phyloP scores from a whole-genome alignment of 1,140 invertebrate genomes.

The Procambarus virginalis region DNA sequence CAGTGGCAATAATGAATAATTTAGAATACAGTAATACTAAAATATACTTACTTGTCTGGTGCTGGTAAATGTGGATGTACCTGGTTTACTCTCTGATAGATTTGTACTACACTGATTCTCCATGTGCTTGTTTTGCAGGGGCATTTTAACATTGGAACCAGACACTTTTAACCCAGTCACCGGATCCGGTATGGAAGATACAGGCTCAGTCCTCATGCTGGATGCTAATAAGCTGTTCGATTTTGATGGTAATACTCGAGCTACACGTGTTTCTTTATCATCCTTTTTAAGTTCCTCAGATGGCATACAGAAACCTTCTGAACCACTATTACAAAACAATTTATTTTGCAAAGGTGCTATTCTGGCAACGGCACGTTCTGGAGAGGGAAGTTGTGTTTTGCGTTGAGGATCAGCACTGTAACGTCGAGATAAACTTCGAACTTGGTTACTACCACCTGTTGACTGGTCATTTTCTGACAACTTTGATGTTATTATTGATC shows the following conservation, averaged over 20 bases:
- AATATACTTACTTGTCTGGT: neutral
- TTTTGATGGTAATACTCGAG: neutral
- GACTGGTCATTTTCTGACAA: neutral
- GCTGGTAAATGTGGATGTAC: neutral
- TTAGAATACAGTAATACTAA: neutral
- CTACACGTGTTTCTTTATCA: neutral
- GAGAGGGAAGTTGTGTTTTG: neutral
- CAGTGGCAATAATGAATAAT: neutral
- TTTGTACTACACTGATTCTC: neutral
- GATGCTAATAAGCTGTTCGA: neutral
- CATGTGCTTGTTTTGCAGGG: too few species aligned
- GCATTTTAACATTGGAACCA: too few species aligned
- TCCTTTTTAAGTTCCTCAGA: neutral
- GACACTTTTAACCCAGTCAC: neutral
- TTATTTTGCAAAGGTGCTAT: neutral
- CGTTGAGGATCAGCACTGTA: neutral
- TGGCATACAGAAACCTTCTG: neutral
- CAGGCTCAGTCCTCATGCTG: neutral
- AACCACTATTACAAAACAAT: neutral
- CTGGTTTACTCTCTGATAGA: neutral
- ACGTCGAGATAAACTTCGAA: neutral
- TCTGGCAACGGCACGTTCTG: neutral
- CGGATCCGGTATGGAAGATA: neutral
- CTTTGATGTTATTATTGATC: neutral
- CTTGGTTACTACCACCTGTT: neutral